Conservation (phyloP, 2,888 invertebrate species). For the Andrena marginata region DNA sequence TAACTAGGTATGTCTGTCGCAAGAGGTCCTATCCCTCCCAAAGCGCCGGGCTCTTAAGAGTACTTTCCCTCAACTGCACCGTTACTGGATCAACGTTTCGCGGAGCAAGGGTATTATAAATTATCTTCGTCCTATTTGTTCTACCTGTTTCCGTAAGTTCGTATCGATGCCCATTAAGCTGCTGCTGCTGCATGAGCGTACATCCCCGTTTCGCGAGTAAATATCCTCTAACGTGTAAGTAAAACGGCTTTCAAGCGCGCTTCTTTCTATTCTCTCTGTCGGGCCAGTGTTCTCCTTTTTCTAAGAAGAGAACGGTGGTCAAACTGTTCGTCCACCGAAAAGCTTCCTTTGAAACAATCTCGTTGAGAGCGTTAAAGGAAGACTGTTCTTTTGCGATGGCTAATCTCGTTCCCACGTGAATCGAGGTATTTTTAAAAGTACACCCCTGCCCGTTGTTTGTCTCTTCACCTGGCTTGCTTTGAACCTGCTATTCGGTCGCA, state of each 20-base stretch:
- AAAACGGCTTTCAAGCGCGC: slow-evolving; percentile 33
- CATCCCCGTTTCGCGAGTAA: slow-evolving; percentile 24
- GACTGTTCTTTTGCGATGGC: slow-evolving; percentile 5
- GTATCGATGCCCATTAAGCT: slow-evolving; percentile 40
- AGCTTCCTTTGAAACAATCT: neutral
- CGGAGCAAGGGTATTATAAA: slow-evolving; percentile 4
- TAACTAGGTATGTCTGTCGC: neutral
- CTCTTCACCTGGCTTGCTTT: slow-evolving; percentile 5
- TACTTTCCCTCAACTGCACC: neutral
- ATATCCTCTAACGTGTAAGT: slow-evolving; percentile 16
- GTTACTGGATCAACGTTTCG: neutral
- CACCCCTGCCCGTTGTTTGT: neutral
- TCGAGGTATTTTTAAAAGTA: slow-evolving; percentile 13
- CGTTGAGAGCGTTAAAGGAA: neutral
- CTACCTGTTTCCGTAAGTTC: slow-evolving; percentile 18
- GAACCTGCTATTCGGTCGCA: slow-evolving; percentile 11
- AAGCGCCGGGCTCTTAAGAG: neutral
- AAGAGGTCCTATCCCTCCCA: neutral
- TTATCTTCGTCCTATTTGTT: slow-evolving; percentile 1
- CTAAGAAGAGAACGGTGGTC: slow-evolving; percentile 1
- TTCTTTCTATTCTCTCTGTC: neutral
- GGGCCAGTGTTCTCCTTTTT: neutral
- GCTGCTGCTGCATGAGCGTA: neutral
- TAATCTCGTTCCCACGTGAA: neutral
- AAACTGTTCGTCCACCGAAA: neutral